A percentile compares a stretch with the other conserved stretches of the same genome.
Conservation (phyloP, 2,797 vertebrate genomes). For the Crocodylus rhombifer region DNA sequence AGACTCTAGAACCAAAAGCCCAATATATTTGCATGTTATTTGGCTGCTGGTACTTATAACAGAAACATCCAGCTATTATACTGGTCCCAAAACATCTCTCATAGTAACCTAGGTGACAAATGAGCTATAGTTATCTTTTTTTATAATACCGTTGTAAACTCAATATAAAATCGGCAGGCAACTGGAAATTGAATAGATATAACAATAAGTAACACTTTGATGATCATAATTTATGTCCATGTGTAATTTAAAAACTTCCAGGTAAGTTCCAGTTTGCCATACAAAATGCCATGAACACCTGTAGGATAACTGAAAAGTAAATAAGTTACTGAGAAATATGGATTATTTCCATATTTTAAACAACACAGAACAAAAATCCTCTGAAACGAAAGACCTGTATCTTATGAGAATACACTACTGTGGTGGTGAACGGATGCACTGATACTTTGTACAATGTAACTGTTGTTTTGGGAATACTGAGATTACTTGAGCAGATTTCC, state of each 20-base stretch:
- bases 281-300: background rate
- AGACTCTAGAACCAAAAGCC: background rate
- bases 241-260: background rate
- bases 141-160: background rate
- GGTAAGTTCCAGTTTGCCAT: background rate
- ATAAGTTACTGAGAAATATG: background rate
- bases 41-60: background rate
- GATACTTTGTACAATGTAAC: background rate
- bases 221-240: background rate
- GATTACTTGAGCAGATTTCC: background rate
- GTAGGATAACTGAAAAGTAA: background rate
- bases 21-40: background rate
- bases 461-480: background rate
- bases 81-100: background rate
- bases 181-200: background rate
- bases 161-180: background rate
- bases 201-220: accelerated
- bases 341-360: background rate
- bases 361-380: background rate
- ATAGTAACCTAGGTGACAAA: background rate
- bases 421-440: background rate
- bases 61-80: background rate
- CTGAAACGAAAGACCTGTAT: background rate
- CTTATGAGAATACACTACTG: background rate
- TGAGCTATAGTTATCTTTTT: accelerated